Percentiles rank a stretch among this genome's conserved stretches.
Evolutionary conservation across 2,797 vertebrate genomes (phyloP).

Genomic region (Periparus ater): DNA sequence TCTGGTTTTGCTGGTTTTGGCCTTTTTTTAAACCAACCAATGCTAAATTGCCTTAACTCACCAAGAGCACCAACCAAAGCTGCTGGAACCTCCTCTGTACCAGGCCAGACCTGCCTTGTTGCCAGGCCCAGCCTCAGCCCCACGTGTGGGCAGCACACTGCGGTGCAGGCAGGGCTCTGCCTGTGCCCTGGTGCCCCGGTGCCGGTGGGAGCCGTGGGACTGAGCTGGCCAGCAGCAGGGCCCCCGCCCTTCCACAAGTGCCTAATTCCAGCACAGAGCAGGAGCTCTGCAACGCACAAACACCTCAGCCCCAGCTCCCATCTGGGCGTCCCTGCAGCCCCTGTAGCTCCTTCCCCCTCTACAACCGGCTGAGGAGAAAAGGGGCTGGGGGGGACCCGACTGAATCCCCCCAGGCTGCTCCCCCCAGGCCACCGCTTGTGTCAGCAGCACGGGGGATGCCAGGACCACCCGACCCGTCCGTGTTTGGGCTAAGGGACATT

Average conservation of each 20-base stretch:
- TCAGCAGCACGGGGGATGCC: not conserved
- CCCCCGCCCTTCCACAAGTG: slow-evolving; percentile 32
- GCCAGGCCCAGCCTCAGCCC: not conserved
- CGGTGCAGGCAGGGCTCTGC: not conserved
- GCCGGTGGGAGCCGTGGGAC: not conserved
- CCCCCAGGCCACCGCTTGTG: not conserved
- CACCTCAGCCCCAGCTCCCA: not conserved
- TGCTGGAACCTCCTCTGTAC: not conserved
- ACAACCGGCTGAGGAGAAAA: not conserved
- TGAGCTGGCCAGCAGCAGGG: not conserved
- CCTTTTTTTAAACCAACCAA: not conserved
- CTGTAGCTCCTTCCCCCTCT: not conserved
- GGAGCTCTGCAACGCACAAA: slow-evolving; percentile 17
- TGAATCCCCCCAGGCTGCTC: not conserved
- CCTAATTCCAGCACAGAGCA: slow-evolving; percentile 10
- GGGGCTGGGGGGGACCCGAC: not conserved
- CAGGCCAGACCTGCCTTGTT: not conserved
- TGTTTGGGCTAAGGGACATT: slow-evolving; percentile 32
- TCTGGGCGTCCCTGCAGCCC: not conserved
- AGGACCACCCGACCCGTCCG: not conserved
- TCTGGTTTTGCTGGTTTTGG: not conserved
- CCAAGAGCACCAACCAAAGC: slow-evolving; percentile 49
- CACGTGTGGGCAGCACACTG: rapidly evolving
- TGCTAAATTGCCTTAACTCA: slow-evolving; percentile 54
- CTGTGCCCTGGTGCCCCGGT: rapidly evolving